Evolutionary conservation across 2,888 invertebrate genomes (phyloP).

Genomic region (Lithophane semibrunnea): DNA sequence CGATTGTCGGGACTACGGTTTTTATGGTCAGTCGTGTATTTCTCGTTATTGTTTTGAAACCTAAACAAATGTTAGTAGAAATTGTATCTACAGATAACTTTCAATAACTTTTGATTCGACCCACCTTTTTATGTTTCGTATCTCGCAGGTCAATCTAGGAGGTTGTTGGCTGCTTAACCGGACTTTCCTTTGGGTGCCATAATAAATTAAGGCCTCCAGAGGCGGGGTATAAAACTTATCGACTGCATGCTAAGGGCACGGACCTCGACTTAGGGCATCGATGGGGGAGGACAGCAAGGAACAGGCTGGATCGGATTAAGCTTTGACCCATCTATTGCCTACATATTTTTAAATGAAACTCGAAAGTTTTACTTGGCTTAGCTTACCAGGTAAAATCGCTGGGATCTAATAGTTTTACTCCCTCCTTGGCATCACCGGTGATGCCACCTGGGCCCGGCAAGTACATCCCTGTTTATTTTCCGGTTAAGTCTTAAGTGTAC

Average conservation of each 20-base stretch:
- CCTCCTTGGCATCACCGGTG: no score
- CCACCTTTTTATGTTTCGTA: background rate
- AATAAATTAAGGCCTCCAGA: no score
- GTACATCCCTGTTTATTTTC: no score
- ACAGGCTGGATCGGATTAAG: no score
- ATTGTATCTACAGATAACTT: background rate
- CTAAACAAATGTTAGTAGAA: background rate
- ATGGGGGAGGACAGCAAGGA: no score
- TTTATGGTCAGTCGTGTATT: slow-evolving; percentile 40
- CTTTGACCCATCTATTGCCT: background rate
- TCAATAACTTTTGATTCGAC: background rate
- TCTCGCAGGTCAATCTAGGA: no score
- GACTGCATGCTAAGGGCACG: no score
- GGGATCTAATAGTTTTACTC: background rate
- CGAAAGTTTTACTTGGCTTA: background rate
- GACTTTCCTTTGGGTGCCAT: no score
- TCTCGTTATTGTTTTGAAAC: slow-evolving; percentile 28
- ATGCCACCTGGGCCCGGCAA: no score
- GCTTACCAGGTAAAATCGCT: background rate
- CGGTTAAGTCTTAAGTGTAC: background rate
- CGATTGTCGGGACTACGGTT: slow-evolving; percentile 52
- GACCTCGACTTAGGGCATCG: no score
- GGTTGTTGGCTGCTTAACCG: no score
- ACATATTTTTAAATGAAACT: background rate
- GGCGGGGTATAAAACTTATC: no score